Conservation (phyloP, 2,888 invertebrate genomes). For the Conistra vaccinii region DNA sequence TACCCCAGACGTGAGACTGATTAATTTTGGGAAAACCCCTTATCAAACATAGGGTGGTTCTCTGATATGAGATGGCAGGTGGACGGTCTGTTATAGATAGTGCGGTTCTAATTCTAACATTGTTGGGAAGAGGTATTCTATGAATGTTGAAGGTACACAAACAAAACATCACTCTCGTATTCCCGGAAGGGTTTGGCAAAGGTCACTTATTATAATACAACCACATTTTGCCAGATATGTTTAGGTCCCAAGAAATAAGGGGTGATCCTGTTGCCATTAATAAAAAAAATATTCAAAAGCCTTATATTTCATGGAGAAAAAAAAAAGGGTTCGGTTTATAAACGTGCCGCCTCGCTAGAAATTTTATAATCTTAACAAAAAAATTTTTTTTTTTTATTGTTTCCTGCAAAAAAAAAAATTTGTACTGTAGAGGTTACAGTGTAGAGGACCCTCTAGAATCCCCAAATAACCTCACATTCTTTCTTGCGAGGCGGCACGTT, state of each 20-base stretch:
- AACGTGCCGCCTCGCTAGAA: too few species aligned
- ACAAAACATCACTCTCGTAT: background rate
- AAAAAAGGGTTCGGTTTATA: too few species aligned
- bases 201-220: background rate
- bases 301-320: too few species aligned
- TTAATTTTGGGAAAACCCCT: constrained; percentile 67
- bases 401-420: too few species aligned
- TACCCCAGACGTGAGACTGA: constrained; percentile 56
- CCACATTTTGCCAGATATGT: background rate
- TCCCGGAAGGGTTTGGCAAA: background rate
- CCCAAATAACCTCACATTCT: too few species aligned
- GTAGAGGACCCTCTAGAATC: too few species aligned
- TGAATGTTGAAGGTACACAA: constrained; percentile 16
- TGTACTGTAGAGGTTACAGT: too few species aligned
- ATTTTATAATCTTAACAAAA: too few species aligned
- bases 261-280: background rate
- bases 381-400: too few species aligned
- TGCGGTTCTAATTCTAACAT: constrained; percentile 36
- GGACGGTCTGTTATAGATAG: constrained; percentile 25
- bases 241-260: background rate
- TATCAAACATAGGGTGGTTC: constrained; percentile 55
- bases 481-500: too few species aligned
- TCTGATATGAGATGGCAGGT: constrained; percentile 59
- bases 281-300: too few species aligned
- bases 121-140: constrained; percentile 9